These are phyloP conservation scores for Artibeus jamaicensis DNA, from an alignment of 2,797 vertebrate genomes.

Conservation along the genomic window DNA sequence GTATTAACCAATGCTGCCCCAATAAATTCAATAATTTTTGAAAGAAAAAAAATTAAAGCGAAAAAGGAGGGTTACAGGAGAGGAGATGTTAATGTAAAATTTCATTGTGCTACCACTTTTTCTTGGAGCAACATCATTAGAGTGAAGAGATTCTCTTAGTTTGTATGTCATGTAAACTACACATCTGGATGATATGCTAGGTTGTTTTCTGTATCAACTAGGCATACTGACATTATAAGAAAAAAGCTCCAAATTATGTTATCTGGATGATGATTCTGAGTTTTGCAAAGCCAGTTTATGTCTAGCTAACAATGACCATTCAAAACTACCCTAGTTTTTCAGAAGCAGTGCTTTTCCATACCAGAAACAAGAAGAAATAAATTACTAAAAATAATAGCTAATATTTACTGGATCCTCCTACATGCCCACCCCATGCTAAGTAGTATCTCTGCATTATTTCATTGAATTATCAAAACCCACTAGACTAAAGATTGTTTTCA, in stretches of 20 bases:
- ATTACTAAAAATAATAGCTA: background rate
- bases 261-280: background rate
- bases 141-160: background rate
- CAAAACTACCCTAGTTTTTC: background rate
- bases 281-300: background rate
- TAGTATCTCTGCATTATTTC: background rate
- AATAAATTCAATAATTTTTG: background rate
- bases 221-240: background rate
- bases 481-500: background rate
- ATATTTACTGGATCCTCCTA: background rate
- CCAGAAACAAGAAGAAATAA: conserved; percentile 31
- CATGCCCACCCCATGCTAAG: background rate
- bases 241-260: background rate
- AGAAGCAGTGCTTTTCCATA: background rate
- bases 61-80: background rate
- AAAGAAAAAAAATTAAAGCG: background rate
- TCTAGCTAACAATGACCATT: background rate
- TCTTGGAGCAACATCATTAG: background rate
- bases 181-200: background rate
- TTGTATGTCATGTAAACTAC: background rate
- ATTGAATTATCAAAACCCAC: background rate
- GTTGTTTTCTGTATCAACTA: background rate
- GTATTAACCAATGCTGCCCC: background rate
- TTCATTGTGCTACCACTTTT: background rate
- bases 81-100: conserved; percentile 14